Conservation (phyloP, 2,888 invertebrate species). For the Physocephala rufipes region DNA sequence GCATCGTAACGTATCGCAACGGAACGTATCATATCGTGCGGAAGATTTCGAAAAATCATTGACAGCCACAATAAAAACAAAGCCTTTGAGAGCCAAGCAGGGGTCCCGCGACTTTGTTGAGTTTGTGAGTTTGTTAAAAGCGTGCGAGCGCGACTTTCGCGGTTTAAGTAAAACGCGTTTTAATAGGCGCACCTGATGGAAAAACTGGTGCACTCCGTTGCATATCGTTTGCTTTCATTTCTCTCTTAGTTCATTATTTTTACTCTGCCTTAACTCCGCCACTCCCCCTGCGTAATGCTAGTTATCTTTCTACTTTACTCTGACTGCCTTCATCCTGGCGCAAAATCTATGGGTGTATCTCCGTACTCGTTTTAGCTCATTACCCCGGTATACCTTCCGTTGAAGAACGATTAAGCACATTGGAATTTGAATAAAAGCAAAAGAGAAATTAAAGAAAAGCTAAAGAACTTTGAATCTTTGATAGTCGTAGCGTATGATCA, state of each 20-base stretch:
- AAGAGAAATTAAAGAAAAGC: too few relatives aligned
- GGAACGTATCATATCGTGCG: too few relatives aligned
- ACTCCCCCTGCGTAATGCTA: neutral
- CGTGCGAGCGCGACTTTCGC: conserved; percentile 7
- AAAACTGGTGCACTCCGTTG: conserved; percentile 29
- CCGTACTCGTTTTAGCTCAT: neutral
- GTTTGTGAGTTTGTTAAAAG: conserved; percentile 15
- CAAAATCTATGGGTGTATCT: neutral
- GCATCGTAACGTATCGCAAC: too few relatives aligned
- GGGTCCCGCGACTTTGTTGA: neutral
- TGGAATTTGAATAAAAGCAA: too few relatives aligned
- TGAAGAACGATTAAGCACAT: too few relatives aligned
- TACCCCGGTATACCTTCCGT: neutral
- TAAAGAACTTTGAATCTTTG: too few relatives aligned
- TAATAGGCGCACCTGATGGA: conserved; percentile 29
- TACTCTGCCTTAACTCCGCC: neutral
- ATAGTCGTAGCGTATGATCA: too few relatives aligned
- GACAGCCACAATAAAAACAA: neutral
- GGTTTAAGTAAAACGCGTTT: conserved; percentile 27
- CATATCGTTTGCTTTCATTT: neutral
- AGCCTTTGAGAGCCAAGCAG: too few relatives aligned
- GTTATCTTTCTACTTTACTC: neutral
- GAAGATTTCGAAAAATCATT: neutral
- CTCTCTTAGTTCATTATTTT: neutral
- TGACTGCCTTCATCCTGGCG: neutral